Evolutionary conservation across 2,888 invertebrate species (phyloP).

Genomic region (Tetanocera ferruginea): DNA sequence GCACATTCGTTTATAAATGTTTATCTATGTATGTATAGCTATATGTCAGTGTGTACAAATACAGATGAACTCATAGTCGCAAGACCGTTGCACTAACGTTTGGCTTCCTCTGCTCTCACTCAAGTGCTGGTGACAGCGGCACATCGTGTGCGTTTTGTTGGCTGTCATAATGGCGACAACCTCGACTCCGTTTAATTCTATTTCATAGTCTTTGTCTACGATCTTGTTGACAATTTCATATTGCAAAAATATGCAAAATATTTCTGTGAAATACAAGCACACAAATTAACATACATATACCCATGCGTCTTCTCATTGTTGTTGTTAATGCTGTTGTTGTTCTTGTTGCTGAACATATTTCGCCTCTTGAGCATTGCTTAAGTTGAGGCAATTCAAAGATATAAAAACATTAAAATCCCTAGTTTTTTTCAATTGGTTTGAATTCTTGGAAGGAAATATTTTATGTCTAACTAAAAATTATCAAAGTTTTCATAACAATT

Average conservation of each 20-base stretch:
- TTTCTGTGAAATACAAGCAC: conserved; percentile 42
- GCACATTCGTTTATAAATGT: not conserved
- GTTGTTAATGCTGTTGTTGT: not conserved
- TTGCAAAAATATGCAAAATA: conserved; percentile 60
- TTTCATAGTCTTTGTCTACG: conserved; percentile 53
- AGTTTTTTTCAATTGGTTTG: too few species aligned
- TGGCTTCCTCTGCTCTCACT: not conserved
- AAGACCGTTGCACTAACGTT: not conserved
- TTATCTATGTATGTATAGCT: too few species aligned
- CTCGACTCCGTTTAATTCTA: conserved; percentile 62
- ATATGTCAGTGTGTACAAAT: not conserved
- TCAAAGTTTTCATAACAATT: too few species aligned
- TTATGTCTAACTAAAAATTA: too few species aligned
- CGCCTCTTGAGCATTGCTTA: not conserved
- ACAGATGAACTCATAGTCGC: not conserved
- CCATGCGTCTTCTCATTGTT: not conserved
- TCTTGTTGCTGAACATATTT: not conserved
- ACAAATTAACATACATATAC: not conserved
- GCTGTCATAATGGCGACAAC: conserved; percentile 58
- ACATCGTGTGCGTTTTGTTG: conserved; percentile 46
- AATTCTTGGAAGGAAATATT: too few species aligned
- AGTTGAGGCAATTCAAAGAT: not conserved
- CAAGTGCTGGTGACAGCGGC: conserved; percentile 6
- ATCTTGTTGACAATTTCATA: conserved; percentile 64
- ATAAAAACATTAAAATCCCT: too few species aligned